Conservation (phyloP, 2,797 vertebrate species). For the Trachops cirrhosus region DNA sequence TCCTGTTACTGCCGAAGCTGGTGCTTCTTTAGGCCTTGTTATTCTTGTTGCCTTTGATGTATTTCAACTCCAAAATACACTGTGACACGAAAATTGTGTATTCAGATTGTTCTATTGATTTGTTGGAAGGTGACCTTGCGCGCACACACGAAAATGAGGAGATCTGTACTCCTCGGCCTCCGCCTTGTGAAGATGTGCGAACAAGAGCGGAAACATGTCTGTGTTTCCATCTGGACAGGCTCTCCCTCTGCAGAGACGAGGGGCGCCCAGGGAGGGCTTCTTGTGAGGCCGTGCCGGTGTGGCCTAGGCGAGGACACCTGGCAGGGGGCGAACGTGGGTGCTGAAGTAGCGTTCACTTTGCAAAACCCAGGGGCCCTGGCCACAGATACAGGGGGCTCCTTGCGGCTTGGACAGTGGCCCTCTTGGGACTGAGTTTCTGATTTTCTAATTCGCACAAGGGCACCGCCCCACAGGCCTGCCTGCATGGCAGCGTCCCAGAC, state of each 20-base stretch:
- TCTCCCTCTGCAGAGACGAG: not conserved
- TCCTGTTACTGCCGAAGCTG: not conserved
- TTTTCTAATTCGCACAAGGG: not conserved
- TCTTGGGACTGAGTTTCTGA: not conserved
- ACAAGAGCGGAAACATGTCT: rapidly evolving
- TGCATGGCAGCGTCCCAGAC: rapidly evolving
- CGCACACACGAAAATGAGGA: slow-evolving; percentile 58
- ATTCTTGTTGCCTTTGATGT: slow-evolving; percentile 45
- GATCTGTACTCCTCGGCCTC: not conserved
- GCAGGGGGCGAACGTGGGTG: rapidly evolving
- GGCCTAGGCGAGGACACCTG: not conserved
- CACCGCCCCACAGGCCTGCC: rapidly evolving
- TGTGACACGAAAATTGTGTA: slow-evolving; percentile 62
- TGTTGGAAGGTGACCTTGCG: slow-evolving; percentile 72
- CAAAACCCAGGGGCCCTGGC: not conserved
- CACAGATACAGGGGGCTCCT: not conserved
- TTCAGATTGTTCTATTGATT: slow-evolving; percentile 78
- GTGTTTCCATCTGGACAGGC: not conserved
- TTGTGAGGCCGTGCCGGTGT: too few relatives aligned
- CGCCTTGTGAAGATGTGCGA: not conserved
- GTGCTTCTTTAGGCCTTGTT: slow-evolving; percentile 46
- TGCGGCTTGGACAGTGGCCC: not conserved
- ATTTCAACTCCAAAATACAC: slow-evolving; percentile 58
- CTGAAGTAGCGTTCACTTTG: not conserved
- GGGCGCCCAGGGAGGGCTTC: not conserved